phyloP scores from a whole-genome alignment of 2,888 invertebrate species.

The Lepidonotus clava region DNA sequence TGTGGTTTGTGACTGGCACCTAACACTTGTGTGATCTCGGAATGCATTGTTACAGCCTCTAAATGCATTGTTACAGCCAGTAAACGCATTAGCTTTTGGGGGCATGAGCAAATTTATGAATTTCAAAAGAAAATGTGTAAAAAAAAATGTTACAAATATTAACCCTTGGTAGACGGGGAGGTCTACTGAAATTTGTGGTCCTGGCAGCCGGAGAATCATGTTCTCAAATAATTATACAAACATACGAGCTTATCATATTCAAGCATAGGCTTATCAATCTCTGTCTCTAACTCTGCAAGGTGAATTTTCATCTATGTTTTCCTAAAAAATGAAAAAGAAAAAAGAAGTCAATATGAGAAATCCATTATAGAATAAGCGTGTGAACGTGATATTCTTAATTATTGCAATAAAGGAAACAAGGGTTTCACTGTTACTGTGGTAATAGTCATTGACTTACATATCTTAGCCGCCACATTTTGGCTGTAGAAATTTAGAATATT shows the following conservation, averaged over 20 bases:
- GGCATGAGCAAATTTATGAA: too few relatives aligned
- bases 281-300: too few relatives aligned
- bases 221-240: too few relatives aligned
- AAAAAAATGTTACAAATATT: background rate
- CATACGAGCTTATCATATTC: too few relatives aligned
- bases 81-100: too few relatives aligned
- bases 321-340: background rate
- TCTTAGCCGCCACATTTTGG: conserved; percentile 27
- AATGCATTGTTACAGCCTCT: conserved; percentile 1
- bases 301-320: too few relatives aligned
- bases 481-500: conserved; percentile 22
- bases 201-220: too few relatives aligned
- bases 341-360: conserved; percentile 17
- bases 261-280: too few relatives aligned
- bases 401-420: conserved; percentile 35
- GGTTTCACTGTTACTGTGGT: conserved; percentile 52
- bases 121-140: background rate
- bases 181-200: too few relatives aligned
- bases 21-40: conserved; percentile 43
- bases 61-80: conserved; percentile 1
- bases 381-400: conserved; percentile 19
- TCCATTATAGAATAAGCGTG: background rate
- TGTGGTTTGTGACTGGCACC: conserved; percentile 3
- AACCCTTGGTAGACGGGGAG: background rate
- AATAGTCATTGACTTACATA: conserved; percentile 50